Evolutionary conservation across 2,888 invertebrate species (phyloP).

Genomic region (Heteromyza rotundicornis): DNA sequence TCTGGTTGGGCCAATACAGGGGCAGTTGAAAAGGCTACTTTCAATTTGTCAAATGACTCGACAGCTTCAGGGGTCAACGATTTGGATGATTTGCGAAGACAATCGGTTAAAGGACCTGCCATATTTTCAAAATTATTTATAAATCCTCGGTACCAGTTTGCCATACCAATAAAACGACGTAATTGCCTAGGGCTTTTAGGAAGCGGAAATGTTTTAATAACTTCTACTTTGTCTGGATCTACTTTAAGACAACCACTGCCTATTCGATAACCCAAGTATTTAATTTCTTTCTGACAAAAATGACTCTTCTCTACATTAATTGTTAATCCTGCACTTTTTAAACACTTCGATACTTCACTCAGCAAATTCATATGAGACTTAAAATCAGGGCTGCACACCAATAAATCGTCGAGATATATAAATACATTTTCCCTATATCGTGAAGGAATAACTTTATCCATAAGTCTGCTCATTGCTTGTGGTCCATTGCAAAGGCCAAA

Average conservation of each 20-base stretch:
- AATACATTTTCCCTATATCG: constrained; percentile 9
- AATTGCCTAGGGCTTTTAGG: no score
- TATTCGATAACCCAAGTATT: constrained; percentile 8
- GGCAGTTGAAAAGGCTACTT: constrained; percentile 5
- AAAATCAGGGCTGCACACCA: constrained; percentile 3
- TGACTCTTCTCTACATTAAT: constrained; percentile 10
- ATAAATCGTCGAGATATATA: constrained; percentile 13
- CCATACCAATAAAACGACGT: neutral
- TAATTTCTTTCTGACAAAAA: constrained; percentile 6
- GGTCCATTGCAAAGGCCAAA: constrained; percentile 21
- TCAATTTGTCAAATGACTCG: constrained; percentile 8
- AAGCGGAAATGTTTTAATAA: neutral
- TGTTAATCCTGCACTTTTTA: constrained; percentile 1
- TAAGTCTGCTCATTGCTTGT: constrained; percentile 15
- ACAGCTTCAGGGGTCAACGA: neutral
- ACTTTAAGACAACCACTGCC: constrained; percentile 6
- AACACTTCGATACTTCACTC: neutral
- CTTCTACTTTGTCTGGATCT: constrained; percentile 3
- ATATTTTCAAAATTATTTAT: constrained; percentile 10
- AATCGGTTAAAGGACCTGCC: constrained; percentile 10
- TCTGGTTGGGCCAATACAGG: constrained; percentile 16
- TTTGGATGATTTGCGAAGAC: neutral
- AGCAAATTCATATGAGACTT: neutral
- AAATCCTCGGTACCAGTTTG: constrained; percentile 9
- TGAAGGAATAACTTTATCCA: constrained; percentile 14